These are phyloP conservation scores for Fistularia tabacaria DNA, from an alignment of 2,797 vertebrate genomes.

Conservation along the genomic window DNA sequence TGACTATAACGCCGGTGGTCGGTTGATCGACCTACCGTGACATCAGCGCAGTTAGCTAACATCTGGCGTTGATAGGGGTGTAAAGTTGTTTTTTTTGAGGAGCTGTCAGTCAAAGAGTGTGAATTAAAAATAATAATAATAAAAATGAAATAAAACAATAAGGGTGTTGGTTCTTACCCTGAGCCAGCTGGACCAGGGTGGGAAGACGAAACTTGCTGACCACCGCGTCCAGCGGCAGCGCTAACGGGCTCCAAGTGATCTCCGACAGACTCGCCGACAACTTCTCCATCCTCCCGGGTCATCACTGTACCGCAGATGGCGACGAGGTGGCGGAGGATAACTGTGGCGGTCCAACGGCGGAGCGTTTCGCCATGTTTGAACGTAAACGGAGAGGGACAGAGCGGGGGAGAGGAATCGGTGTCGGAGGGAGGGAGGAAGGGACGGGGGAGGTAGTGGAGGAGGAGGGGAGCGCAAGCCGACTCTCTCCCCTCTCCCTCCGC, in stretches of 20 bases:
- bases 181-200: conserved; percentile 85
- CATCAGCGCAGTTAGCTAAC: not conserved
- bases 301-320: conserved; percentile 67
- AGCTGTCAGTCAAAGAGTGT: no score
- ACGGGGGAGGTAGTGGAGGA: not conserved
- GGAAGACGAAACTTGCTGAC: conserved; percentile 92
- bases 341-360: conserved; percentile 26
- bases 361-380: conserved; percentile 73
- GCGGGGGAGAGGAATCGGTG: conserved; percentile 42
- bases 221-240: conserved; percentile 90
- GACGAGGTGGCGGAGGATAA: conserved; percentile 13
- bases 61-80: not conserved
- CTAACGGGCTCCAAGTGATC: conserved; percentile 88
- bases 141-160: no score
- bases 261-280: conserved; percentile 86
- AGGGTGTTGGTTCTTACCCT: conserved; percentile 72
- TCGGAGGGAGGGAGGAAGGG: conserved; percentile 20
- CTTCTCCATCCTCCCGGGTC: conserved; percentile 90
- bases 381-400: conserved; percentile 1
- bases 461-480: not conserved
- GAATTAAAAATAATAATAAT: no score
- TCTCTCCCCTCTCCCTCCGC: conserved; percentile 14
- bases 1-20: no score
- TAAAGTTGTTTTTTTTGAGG: no score
- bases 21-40: not conserved